Base-by-base conservation (phyloP, 1,140 invertebrate genomes). In the Scaptomyza graminum region DNA sequence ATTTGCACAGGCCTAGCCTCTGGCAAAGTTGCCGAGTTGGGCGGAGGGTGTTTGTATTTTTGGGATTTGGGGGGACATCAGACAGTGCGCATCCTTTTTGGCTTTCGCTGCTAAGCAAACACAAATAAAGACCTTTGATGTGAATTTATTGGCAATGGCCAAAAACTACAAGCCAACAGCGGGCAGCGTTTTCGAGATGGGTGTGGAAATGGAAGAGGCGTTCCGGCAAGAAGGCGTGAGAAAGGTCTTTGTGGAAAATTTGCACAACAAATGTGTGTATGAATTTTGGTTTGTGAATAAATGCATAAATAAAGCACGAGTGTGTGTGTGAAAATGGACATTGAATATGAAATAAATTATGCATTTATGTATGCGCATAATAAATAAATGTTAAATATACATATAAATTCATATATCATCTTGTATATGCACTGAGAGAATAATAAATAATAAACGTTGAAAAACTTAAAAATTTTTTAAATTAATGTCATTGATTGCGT, bases 111-210 rank as follows among this genome's bases (percentile, higher is more conserved):
- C 84, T 88, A 76, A 79, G 83, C 83, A 88, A 88, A 88, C 77
- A 88, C 84, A 88, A 88, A 88, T 88, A 88, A 88, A 88, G 84
- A 88, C 83, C 83, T 88, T 88, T 83, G 84, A 89, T 89, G 84
- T 88, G 84, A 88, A 89, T 88, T 88, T 88, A 88, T 88, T 83
- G 84, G 79, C 79, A 88, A 67, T 67, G 61, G 61, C 74, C 78
- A 72, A 61, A 57, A 69, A 67, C 43, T 67, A 76, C 57, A 69
- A 16, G 11, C 39, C 13, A 57, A 8, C 3, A 39, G 22, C 37
- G 50, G 7, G 15, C 15, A 28, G 47, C 15, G 5, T 25, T 39
- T 12, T 7, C n/a, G 16, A 3, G 28, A 25, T 13, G 44, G 28
- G 7, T 2, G 9, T 15, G 65, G 51, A 8, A 41, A 12, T n/a